Percentiles rank a stretch among this genome's conserved stretches.
phyloP scores from a whole-genome alignment of 2,888 invertebrate genomes.

The Agrotis puta region DNA sequence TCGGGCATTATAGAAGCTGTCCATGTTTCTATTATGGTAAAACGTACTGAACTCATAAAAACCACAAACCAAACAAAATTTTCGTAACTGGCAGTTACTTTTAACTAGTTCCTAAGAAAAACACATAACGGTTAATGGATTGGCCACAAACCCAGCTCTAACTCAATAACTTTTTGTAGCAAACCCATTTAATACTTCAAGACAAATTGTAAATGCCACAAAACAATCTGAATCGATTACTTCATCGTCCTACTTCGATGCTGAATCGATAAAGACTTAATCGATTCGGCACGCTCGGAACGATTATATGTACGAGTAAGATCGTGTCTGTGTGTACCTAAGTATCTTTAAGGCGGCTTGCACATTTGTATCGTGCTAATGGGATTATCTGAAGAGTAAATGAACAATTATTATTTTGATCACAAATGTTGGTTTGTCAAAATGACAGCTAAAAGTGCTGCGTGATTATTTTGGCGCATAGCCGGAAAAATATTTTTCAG shows the following conservation, averaged over 20 bases:
- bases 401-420: no score
- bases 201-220: slow-evolving; percentile 59
- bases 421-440: background rate
- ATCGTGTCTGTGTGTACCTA: slow-evolving; percentile 46
- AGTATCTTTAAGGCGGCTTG: background rate
- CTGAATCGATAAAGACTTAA: slow-evolving; percentile 73
- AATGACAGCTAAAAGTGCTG: background rate
- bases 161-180: slow-evolving; percentile 52
- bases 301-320: slow-evolving; percentile 60
- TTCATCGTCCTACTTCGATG: slow-evolving; percentile 83
- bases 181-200: slow-evolving; percentile 52
- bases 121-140: slow-evolving; percentile 53
- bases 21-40: background rate
- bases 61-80: slow-evolving; percentile 17
- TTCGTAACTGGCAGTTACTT: slow-evolving; percentile 4
- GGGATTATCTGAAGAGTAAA: background rate
- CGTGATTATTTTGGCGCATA: background rate
- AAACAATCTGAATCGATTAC: slow-evolving; percentile 76
- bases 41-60: background rate
- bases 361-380: slow-evolving; percentile 5
- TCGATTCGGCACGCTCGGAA: slow-evolving; percentile 78
- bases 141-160: slow-evolving; percentile 39
- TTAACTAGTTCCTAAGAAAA: slow-evolving; percentile 28
- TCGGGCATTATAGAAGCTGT: background rate
- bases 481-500: background rate